Percentiles rank a stretch among this genome's conserved stretches.
Evolutionary conservation across 2,888 invertebrate genomes (phyloP).

Genomic region (Epinotia demarniana): DNA sequence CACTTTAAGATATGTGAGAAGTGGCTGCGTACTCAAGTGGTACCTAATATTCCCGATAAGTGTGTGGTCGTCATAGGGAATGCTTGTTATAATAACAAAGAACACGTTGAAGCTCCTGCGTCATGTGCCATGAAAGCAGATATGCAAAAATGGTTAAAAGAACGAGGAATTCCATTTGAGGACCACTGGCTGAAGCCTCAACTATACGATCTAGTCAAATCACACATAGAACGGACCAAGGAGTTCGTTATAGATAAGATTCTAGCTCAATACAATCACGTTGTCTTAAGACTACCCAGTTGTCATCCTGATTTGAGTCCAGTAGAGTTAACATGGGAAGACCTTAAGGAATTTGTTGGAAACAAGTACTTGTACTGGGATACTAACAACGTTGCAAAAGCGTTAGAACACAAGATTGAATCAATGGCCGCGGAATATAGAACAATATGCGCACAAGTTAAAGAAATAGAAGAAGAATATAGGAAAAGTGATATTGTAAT

Average conservation of each 20-base stretch:
- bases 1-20: not conserved
- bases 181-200: slow-evolving; percentile 2
- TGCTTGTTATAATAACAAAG: slow-evolving; percentile 1
- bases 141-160: not conserved
- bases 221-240: not conserved
- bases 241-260: slow-evolving; percentile 1
- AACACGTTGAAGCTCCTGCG: not conserved
- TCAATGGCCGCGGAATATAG: not conserved
- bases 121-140: not conserved
- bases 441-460: not conserved
- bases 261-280: not conserved
- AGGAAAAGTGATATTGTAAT: not conserved
- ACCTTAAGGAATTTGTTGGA: not conserved
- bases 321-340: not conserved
- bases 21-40: not conserved
- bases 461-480: slow-evolving; percentile 4
- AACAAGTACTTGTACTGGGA: slow-evolving; percentile 3
- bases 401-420: not conserved
- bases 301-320: slow-evolving; percentile 1
- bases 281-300: not conserved
- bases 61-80: not conserved
- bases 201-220: not conserved
- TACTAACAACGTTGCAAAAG: not conserved
- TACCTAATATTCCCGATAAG: not conserved
- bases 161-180: not conserved